Conservation (phyloP, 1,140 invertebrate genomes). For the Gyrodactylus bullatarudis region DNA sequence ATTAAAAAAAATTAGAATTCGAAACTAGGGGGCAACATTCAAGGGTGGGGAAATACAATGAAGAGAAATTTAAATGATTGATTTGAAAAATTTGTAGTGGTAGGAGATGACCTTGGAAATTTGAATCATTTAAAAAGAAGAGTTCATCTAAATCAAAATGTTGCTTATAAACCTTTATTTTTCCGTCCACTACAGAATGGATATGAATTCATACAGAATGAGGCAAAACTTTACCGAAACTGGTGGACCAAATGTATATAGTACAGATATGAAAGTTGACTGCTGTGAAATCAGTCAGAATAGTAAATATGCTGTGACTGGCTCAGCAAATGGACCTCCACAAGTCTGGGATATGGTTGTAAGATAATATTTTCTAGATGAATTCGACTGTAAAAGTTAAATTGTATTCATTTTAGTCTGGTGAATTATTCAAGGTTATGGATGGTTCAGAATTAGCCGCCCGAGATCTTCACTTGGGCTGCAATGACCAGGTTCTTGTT, state of each 20-base stretch:
- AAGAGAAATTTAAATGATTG: too few relatives aligned
- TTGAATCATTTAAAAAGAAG: too few relatives aligned
- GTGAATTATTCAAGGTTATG: slow-evolving; percentile 18
- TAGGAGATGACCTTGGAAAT: too few relatives aligned
- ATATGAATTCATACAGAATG: background rate
- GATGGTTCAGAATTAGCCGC: slow-evolving; percentile 17
- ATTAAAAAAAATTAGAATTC: too few relatives aligned
- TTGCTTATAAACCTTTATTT: too few relatives aligned
- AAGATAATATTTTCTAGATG: slow-evolving; percentile 1
- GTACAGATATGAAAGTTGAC: slow-evolving; percentile 16
- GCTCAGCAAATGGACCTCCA: slow-evolving; percentile 17
- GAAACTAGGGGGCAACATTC: too few relatives aligned
- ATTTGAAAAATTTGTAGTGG: too few relatives aligned
- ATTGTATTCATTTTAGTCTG: slow-evolving; percentile 13
- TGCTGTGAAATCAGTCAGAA: slow-evolving; percentile 16
- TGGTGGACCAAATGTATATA: background rate
- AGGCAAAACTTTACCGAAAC: background rate
- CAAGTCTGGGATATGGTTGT: slow-evolving; percentile 21
- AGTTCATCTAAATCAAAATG: too few relatives aligned
- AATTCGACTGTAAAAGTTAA: background rate
- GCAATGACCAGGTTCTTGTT: slow-evolving; percentile 15
- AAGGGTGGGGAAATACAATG: too few relatives aligned
- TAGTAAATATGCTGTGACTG: slow-evolving; percentile 16
- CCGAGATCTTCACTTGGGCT: slow-evolving; percentile 17
- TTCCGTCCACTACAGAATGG: background rate